Conservation (phyloP, 2,797 vertebrate genomes). For the Falco peregrinus region DNA sequence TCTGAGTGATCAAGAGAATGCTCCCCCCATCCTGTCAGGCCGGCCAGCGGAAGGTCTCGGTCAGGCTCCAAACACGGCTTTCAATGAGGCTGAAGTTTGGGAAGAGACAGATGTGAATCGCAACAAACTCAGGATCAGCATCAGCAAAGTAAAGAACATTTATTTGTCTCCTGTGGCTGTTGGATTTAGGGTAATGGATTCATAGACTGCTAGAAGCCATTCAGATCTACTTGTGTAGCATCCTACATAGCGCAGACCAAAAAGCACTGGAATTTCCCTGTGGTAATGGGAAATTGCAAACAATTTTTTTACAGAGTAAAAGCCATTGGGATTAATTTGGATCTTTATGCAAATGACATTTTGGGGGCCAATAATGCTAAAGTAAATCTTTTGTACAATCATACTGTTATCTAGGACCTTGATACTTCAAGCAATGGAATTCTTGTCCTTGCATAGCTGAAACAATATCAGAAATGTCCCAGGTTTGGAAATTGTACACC, state of each 20-base stretch:
- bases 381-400: not conserved
- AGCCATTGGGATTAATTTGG: not conserved
- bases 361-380: not conserved
- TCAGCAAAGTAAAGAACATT: slow-evolving; percentile 87
- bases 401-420: not conserved
- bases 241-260: not conserved
- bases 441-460: not conserved
- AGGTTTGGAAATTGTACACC: not conserved
- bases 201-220: not conserved
- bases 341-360: not conserved
- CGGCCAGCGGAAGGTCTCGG: slow-evolving; percentile 74
- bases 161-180: not conserved
- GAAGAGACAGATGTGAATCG: slow-evolving; percentile 98
- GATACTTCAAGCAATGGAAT: not conserved
- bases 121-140: slow-evolving; percentile 98
- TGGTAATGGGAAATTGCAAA: not conserved
- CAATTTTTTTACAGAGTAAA: not conserved
- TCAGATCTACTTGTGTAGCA: not conserved
- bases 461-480: not conserved
- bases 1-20: slow-evolving; percentile 96
- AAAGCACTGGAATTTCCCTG: not conserved
- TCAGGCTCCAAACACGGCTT: slow-evolving; percentile 69
- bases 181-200: not conserved
- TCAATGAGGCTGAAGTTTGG: slow-evolving; percentile 89
- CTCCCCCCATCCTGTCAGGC: slow-evolving; percentile 83